These are phyloP conservation scores for Neodiprion pinetum DNA, from an alignment of 1,140 invertebrate species.

Conservation along the genomic window DNA sequence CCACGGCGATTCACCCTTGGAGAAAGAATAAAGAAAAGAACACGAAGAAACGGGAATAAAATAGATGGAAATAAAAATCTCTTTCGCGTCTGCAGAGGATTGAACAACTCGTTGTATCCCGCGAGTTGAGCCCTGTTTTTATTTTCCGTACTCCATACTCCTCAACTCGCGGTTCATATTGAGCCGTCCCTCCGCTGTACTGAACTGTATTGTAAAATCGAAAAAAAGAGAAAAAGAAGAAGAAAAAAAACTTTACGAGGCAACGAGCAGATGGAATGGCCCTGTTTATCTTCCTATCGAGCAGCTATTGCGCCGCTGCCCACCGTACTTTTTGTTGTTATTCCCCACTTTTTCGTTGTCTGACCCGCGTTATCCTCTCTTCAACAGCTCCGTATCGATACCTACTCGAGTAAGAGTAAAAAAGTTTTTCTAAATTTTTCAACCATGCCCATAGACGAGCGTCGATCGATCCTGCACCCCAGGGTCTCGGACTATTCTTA, in stretches of 20 bases:
- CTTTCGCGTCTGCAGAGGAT: not conserved
- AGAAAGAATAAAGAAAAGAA: no score
- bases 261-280: conserved; percentile 1
- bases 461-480: not conserved
- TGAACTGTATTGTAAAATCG: no score
- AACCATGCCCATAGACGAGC: no score
- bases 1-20: not conserved
- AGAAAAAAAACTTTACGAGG: not conserved
- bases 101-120: not conserved
- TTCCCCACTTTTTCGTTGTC: conserved; percentile 2
- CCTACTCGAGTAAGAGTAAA: not conserved
- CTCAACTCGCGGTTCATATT: not conserved
- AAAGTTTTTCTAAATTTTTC: not conserved
- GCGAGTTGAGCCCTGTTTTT: not conserved
- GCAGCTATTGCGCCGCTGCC: not conserved
- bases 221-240: no score
- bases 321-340: not conserved
- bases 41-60: not conserved
- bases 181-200: no score
- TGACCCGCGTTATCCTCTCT: not conserved
- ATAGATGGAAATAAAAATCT: not conserved
- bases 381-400: no score
- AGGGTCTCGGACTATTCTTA: not conserved
- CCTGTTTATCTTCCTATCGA: conserved; percentile 2
- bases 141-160: not conserved